Conservation (phyloP, 1,140 invertebrate genomes). For the Lordiphosa clarofinis region DNA sequence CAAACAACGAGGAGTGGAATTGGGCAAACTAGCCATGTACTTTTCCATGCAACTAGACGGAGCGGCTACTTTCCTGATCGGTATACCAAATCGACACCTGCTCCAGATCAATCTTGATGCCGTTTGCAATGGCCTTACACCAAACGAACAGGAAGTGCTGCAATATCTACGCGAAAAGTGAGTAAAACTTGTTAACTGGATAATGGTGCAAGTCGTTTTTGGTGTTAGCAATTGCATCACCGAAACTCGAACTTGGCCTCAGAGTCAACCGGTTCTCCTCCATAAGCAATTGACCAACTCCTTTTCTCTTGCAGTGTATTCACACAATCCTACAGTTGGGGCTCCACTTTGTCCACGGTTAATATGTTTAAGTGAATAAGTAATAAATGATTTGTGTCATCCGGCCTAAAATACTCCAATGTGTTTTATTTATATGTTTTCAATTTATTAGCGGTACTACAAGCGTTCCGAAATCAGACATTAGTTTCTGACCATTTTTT, state of each 20-base stretch:
- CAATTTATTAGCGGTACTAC: no score
- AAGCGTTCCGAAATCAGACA: no score
- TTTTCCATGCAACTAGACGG: conserved; percentile 82
- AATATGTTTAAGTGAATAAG: conserved; percentile 25
- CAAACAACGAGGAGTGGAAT: conserved; percentile 84
- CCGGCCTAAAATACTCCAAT: no score
- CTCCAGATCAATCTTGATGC: conserved; percentile 84
- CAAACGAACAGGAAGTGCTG: conserved; percentile 83
- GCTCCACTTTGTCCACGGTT: conserved; percentile 57
- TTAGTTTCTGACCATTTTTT: no score
- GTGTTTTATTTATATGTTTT: no score
- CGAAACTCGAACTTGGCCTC: conserved; percentile 61
- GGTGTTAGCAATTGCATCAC: conserved; percentile 64
- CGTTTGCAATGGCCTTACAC: conserved; percentile 82
- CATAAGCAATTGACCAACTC: conserved; percentile 4
- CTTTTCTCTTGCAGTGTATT: conserved; percentile 55
- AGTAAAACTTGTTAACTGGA: conserved; percentile 72
- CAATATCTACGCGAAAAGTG: conserved; percentile 84
- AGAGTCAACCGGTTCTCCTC: neutral
- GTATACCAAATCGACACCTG: conserved; percentile 84
- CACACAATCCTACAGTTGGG: conserved; percentile 73
- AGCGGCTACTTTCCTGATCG: conserved; percentile 84
- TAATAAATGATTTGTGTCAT: no score
- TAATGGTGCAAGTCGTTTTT: conserved; percentile 41
- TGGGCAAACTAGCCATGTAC: conserved; percentile 87